Conservation (phyloP, 1,140 invertebrate genomes). For the Caenorhabditis latens region DNA sequence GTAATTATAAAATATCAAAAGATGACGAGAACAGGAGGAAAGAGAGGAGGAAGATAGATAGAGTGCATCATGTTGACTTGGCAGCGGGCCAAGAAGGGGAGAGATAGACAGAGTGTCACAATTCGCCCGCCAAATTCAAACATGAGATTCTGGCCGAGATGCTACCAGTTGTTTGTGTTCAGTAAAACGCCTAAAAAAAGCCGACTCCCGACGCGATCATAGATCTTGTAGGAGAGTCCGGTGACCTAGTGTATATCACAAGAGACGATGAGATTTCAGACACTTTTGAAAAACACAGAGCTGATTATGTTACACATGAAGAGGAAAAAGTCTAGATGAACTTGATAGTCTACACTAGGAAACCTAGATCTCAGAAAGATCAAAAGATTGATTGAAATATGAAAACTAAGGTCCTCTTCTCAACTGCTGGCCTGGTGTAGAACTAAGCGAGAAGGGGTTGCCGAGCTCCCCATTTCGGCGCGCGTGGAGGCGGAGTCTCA, state of each 20-base stretch:
- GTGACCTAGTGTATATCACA: neutral
- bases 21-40: neutral
- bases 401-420: constrained; percentile 36
- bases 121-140: constrained; percentile 56
- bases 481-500: constrained; percentile 53
- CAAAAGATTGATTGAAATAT: constrained; percentile 5
- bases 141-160: neutral
- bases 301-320: neutral
- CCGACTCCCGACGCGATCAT: neutral
- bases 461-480: constrained; percentile 55
- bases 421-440: constrained; percentile 31
- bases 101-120: constrained; percentile 47
- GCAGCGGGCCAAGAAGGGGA: constrained; percentile 23
- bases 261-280: neutral
- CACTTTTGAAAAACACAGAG: neutral
- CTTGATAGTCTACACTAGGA: neutral
- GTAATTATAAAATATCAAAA: neutral
- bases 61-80: constrained; percentile 38
- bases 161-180: constrained; percentile 15
- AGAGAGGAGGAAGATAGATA: neutral
- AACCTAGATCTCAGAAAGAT: neutral
- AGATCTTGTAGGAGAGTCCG: neutral
- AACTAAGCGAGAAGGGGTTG: constrained; percentile 53
- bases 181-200: neutral
- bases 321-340: neutral